Evolutionary conservation across 2,113 vertebrate species (phyloP), one percentile per base, ranked within the genome.

Genomic region (Neotoma lepida): DNA sequence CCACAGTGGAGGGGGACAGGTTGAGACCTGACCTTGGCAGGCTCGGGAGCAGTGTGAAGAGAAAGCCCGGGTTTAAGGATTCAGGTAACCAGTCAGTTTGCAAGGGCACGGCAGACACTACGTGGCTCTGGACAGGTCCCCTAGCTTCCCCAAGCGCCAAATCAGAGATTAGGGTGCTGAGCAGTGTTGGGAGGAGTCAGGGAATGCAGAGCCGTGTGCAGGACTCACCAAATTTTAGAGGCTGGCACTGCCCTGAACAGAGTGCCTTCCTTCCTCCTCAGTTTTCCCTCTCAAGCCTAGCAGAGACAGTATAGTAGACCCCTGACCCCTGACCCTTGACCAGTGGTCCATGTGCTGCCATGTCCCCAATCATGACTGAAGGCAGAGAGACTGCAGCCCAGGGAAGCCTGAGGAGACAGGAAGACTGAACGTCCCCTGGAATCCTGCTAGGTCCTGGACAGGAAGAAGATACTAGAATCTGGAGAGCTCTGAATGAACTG

Each of bases 271-370:
- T 14, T 4, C 7, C 88, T 14, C 61, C 26, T 0, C 2, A 6
- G 2, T n/a, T 4, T 82, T 35, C 33, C 33, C 74, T 76, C 39
- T 4, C 6, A 9, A 86, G 44, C 10, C 2, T n/a, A 77, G 61
- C n/a, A 39, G 73, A 24, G 33, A 46, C 63, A 26, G 54, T 17
- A 33, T 44, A 28, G 49, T 26, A 26, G 22, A 61, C 80, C 4
- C 20, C 58, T 63, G 28, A 2, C 49, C 6, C 4, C 63, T 64
- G 58, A 13, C 6, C 73, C 74, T 0, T 0, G 2, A 39, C n/a
- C 15, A 10, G 74, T 41, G 28, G 0, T 0, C 18, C 2, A 1
- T 1, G 0, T 6, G 18, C 54, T 3, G 33, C 39, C 12, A 12
- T 0, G 35, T 44, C 22, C n/a, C 54, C 84, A 28, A 68, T 66